phyloP scores from a whole-genome alignment of 2,113 vertebrate genomes.

The Peromyscus polionotus region DNA sequence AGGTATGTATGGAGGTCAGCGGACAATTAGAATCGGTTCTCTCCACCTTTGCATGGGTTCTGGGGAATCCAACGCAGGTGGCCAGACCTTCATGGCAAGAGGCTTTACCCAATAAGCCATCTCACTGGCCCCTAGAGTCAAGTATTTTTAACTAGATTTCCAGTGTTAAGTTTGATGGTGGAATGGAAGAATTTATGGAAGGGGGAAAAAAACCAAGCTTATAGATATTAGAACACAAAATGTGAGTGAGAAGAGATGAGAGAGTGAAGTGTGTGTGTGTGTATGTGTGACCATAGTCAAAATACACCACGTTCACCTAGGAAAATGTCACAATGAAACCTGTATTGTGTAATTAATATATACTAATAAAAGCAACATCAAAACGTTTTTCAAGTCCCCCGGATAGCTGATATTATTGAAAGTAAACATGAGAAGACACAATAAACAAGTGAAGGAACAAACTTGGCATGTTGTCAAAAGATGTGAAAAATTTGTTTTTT shows the following conservation, averaged over 20 bases:
- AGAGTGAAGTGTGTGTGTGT: neutral
- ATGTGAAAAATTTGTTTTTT: slow-evolving; percentile 9
- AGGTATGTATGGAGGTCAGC: neutral
- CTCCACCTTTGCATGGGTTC: neutral
- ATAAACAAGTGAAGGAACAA: neutral
- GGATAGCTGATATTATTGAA: neutral
- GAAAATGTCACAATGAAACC: neutral
- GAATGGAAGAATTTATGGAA: slow-evolving; percentile 17
- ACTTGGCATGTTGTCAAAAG: slow-evolving; percentile 31
- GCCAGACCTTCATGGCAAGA: neutral
- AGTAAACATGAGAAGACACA: slow-evolving; percentile 18
- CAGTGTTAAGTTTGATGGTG: slow-evolving; percentile 5
- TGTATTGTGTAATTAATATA: neutral
- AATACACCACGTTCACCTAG: neutral
- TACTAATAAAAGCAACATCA: neutral
- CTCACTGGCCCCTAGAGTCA: neutral
- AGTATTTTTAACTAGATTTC: slow-evolving; percentile 28
- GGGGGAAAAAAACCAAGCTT: neutral
- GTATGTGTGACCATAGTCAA: neutral
- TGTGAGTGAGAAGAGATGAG: neutral
- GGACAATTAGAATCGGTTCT: neutral
- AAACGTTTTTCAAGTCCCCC: neutral
- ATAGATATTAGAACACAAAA: neutral
- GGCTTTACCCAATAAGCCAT: neutral
- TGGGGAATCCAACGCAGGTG: neutral